These are phyloP conservation scores for Leucophenga varia DNA, from an alignment of 1,140 invertebrate genomes.

Conservation along the genomic window DNA sequence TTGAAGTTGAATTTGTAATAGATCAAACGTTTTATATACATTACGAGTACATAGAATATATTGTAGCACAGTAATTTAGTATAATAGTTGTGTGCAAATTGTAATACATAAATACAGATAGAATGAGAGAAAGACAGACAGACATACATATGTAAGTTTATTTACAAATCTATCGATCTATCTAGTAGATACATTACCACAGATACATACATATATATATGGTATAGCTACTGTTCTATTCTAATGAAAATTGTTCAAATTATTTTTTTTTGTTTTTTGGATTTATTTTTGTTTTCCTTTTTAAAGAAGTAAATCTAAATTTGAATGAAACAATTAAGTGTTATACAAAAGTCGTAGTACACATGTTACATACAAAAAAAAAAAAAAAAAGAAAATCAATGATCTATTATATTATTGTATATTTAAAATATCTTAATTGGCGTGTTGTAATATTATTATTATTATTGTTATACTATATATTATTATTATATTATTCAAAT, in stretches of 20 bases:
- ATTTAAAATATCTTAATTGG: too few species aligned
- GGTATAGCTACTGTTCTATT: too few species aligned
- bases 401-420: too few species aligned
- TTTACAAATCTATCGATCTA: constrained; percentile 3
- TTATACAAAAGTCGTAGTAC: background rate
- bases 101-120: too few species aligned
- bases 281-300: constrained; percentile 3
- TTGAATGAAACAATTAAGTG: background rate
- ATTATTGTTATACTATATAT: constrained; percentile 36
- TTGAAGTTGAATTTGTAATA: too few species aligned
- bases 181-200: constrained; percentile 9
- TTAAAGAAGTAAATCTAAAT: background rate
- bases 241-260: background rate
- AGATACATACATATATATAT: background rate
- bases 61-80: too few species aligned
- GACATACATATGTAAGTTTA: background rate
- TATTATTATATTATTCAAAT: constrained; percentile 46
- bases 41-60: too few species aligned
- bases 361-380: constrained; percentile 14
- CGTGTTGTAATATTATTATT: constrained; percentile 40
- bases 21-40: too few species aligned
- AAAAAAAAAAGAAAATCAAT: constrained; percentile 20
- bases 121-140: background rate
- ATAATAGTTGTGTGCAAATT: too few species aligned
- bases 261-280: background rate